Evolutionary conservation across 2,888 invertebrate genomes (phyloP), one percentile per base, ranked within the genome.

Genomic region (Archips crataeganus): DNA sequence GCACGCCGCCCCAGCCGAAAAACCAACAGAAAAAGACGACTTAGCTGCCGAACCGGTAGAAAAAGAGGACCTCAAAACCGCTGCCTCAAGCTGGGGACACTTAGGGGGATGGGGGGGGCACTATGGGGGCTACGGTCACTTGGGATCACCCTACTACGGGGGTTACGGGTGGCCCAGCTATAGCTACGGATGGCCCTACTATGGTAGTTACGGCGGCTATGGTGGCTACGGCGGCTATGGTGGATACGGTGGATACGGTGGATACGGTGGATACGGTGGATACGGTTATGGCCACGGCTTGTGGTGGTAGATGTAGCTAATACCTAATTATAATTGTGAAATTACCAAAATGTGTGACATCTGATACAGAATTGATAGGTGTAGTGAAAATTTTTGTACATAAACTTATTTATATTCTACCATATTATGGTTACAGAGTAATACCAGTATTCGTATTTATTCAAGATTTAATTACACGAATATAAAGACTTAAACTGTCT

Each of bases 51-150:
- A 79, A 3, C 80, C 81, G 1, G 79, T 86, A 2, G 90, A 89
- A 3, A 89, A 91, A 32, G 92, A 90, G 13, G 94, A 94, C 76
- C 81, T 94, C 1, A 91, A 93, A 76, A 86, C 93, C 0, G 92
- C 92, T 0, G 94, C 94, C 0, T 88, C 94, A 0, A 90, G 90
- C 73, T 94, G 90, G 85, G 90, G 90, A 0, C 82, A 85, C 47
- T 79, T 77, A 61, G 84, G 85, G 0, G 82, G 80, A 51, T 75
- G 79, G 10, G 81, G 71, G 1, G 71, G 82, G 0, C 71, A 75
- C 0, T 84, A 82, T 60, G 72, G 86, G 36, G 83, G 84, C 57
- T 75, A 83, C 42, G 84, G 84, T 57, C 75, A 83, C 42, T 84
- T 84, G 59, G 75, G 77, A 9, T 74, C 75, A 6, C 71, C 71